Evolutionary conservation across 2,888 invertebrate genomes (phyloP).

Genomic region (Microctonus brassicae): DNA sequence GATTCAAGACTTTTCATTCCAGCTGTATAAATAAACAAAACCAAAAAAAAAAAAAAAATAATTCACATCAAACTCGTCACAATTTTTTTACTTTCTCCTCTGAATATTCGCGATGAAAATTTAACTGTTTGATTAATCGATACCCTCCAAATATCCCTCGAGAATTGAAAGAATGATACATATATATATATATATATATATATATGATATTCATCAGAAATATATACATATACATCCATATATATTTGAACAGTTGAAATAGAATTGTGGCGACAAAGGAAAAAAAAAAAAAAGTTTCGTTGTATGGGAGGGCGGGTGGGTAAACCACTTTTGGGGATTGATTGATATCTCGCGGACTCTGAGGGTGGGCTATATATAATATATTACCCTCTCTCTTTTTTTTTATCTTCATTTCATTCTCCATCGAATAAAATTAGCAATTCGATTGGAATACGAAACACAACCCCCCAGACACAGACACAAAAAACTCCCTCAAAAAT

Average conservation of each 20-base stretch:
- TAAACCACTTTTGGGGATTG: constrained; percentile 50
- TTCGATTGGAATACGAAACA: constrained; percentile 51
- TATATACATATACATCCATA: constrained; percentile 12
- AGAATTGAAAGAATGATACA: constrained; percentile 26
- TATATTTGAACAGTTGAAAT: constrained; percentile 18
- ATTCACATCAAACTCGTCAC: too few relatives aligned
- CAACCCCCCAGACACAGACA: constrained; percentile 18
- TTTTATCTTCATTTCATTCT: constrained; percentile 22
- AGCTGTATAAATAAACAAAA: too few relatives aligned
- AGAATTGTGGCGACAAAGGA: constrained; percentile 48
- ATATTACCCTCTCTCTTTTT: neutral
- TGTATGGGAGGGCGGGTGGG: constrained; percentile 36
- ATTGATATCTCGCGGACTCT: constrained; percentile 48
- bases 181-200: neutral
- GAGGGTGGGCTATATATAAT: neutral
- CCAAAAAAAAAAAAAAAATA: too few relatives aligned
- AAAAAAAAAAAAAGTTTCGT: constrained; percentile 34
- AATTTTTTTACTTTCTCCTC: too few relatives aligned
- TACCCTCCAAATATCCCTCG: constrained; percentile 29
- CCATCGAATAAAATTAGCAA: constrained; percentile 48
- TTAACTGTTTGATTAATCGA: constrained; percentile 47
- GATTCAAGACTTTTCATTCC: too few relatives aligned
- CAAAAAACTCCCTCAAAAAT: constrained; percentile 14
- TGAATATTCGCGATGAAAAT: constrained; percentile 4
- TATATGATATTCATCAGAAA: constrained; percentile 46